Conservation (phyloP, 2,888 invertebrate species). For the Microplitis manilae region DNA sequence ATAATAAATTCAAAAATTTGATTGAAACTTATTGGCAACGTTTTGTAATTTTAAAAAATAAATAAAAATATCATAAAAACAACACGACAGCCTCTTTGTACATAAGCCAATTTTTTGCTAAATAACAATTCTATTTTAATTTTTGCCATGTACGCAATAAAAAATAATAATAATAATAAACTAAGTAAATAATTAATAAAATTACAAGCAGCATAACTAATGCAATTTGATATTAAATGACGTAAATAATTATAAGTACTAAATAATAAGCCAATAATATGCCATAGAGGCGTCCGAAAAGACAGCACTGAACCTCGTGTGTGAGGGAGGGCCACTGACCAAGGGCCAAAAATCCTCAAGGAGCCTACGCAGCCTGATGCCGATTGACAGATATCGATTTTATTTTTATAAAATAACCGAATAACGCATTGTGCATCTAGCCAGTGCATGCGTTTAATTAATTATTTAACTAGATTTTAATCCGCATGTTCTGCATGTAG, state of each 20-base stretch:
- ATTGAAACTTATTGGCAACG: not conserved
- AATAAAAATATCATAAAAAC: constrained; percentile 46
- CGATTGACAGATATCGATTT: constrained; percentile 51
- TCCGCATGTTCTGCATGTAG: no score
- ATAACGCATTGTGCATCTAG: constrained; percentile 73
- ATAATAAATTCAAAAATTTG: constrained; percentile 17
- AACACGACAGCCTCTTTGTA: constrained; percentile 54
- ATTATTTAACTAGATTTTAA: not conserved
- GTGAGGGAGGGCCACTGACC: constrained; percentile 70
- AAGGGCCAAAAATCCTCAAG: constrained; percentile 67
- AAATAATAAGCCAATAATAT: constrained; percentile 45
- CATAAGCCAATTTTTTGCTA: constrained; percentile 51
- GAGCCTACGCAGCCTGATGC: constrained; percentile 63
- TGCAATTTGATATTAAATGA: not conserved
- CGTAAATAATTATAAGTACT: constrained; percentile 29
- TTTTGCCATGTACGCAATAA: constrained; percentile 51
- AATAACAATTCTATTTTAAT: constrained; percentile 50
- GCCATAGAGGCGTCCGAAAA: constrained; percentile 66
- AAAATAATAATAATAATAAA: constrained; percentile 22
- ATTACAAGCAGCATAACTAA: no score
- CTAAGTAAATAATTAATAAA: constrained; percentile 6
- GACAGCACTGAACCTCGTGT: constrained; percentile 73
- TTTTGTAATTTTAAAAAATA: constrained; percentile 1
- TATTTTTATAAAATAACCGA: constrained; percentile 59
- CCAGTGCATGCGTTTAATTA: constrained; percentile 66